Evolutionary conservation across 2,888 invertebrate genomes (phyloP).

Genomic region (Villa cingulata): DNA sequence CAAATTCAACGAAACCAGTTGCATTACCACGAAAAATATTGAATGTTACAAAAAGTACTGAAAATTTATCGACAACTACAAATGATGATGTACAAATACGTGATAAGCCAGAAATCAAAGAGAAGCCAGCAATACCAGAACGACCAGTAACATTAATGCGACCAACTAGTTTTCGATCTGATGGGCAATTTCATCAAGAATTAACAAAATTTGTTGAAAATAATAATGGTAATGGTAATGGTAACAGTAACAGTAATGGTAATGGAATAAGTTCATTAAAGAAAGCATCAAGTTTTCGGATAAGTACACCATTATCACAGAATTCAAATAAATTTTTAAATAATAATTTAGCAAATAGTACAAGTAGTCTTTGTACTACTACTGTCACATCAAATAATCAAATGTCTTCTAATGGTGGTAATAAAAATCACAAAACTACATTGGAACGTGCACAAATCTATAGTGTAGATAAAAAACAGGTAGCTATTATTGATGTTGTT

Average conservation of each 20-base stretch:
- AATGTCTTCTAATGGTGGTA: neutral
- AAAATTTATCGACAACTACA: conserved; percentile 15
- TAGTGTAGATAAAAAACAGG: conserved; percentile 18
- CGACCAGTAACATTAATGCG: conserved; percentile 29
- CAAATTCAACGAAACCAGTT: conserved; percentile 31
- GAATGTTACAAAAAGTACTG: conserved; percentile 19
- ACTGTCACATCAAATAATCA: neutral
- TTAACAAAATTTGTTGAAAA: neutral
- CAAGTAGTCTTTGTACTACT: conserved; percentile 3
- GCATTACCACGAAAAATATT: conserved; percentile 38
- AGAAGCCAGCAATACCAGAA: conserved; percentile 71
- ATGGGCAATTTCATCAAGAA: conserved; percentile 1
- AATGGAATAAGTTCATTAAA: conserved; percentile 8
- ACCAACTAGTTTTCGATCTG: conserved; percentile 12
- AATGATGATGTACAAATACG: conserved; percentile 17
- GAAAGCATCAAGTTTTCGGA: conserved; percentile 16
- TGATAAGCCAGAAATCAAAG: conserved; percentile 29
- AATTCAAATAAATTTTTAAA: conserved; percentile 6
- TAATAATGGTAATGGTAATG: neutral
- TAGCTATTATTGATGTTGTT: conserved; percentile 15
- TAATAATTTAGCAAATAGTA: conserved; percentile 9
- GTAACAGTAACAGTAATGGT: too few species aligned
- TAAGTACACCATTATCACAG: conserved; percentile 6
- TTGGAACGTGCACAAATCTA: conserved; percentile 17
- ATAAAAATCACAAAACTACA: conserved; percentile 11